Conservation (phyloP, 1,140 invertebrate genomes). For the Drosophila rufa region DNA sequence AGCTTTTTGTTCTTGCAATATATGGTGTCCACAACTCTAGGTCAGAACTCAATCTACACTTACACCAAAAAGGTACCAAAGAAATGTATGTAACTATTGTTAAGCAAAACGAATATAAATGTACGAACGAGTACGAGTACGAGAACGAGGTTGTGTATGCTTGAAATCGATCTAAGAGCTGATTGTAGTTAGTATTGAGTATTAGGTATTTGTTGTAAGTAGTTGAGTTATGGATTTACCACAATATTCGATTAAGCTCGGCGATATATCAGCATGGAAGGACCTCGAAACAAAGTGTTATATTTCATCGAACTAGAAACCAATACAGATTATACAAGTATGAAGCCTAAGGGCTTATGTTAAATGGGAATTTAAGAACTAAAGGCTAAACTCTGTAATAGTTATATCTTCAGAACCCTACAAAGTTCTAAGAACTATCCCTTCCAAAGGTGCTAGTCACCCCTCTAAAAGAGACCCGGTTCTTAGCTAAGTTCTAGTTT, state of each 20-base stretch:
- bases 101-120: conserved; percentile 48
- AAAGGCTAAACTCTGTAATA: background rate
- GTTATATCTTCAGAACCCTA: background rate
- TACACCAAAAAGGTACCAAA: conserved; percentile 49
- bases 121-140: background rate
- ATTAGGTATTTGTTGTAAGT: background rate
- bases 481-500: conserved; percentile 14
- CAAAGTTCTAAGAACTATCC: conserved; percentile 3
- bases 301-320: conserved; percentile 28
- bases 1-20: conserved; percentile 17
- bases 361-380: background rate
- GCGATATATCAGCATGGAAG: conserved; percentile 9
- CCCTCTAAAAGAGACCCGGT: conserved; percentile 2
- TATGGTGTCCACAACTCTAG: conserved; percentile 32
- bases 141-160: conserved; percentile 27
- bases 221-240: conserved; percentile 31
- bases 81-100: conserved; percentile 32
- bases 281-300: conserved; percentile 21
- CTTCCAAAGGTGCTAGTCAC: conserved; percentile 21
- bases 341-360: conserved; percentile 1
- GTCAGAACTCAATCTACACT: conserved; percentile 54
- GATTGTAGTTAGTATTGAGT: conserved; percentile 9
- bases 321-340: conserved; percentile 13
- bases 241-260: conserved; percentile 20
- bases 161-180: conserved; percentile 33